A percentile compares a stretch with the other conserved stretches of the same genome.
Conservation (phyloP, 2,797 vertebrate genomes). For the Loriculus beryllinus region DNA sequence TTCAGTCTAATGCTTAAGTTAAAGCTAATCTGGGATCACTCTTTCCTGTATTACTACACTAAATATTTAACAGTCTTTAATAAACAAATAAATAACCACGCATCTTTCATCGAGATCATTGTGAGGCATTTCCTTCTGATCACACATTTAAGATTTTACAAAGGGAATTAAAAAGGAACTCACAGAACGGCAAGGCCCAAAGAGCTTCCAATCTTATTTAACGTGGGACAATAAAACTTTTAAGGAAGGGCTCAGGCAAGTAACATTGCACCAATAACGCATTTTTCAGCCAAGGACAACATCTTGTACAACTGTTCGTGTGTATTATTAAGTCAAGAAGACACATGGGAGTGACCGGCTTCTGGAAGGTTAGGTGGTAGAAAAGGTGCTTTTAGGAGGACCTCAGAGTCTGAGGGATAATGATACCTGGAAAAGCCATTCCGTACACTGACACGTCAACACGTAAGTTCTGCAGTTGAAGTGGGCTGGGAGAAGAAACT, state of each 20-base stretch:
- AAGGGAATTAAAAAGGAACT: background rate
- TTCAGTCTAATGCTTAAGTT: background rate
- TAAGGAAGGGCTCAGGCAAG: background rate
- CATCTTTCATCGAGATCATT: background rate
- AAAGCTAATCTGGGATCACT: background rate
- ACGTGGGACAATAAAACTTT: rapidly evolving
- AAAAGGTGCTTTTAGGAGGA: too few relatives aligned
- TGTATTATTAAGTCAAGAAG: background rate
- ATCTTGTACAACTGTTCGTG: background rate
- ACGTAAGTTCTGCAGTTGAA: rapidly evolving
- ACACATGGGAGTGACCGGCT: rapidly evolving
- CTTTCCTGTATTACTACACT: background rate
- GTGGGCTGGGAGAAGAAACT: rapidly evolving
- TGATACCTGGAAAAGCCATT: rapidly evolving
- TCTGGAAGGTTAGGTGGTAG: rapidly evolving
- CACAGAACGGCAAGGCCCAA: rapidly evolving
- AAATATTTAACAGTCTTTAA: background rate
- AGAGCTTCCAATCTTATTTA: background rate
- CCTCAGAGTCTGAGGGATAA: rapidly evolving
- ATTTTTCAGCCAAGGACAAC: background rate
- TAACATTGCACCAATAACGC: rapidly evolving
- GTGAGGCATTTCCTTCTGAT: background rate
- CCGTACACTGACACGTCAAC: rapidly evolving
- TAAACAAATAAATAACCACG: background rate
- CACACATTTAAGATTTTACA: background rate